Conservation (phyloP, 2,113 vertebrate genomes). For the Erythrocebus patas region DNA sequence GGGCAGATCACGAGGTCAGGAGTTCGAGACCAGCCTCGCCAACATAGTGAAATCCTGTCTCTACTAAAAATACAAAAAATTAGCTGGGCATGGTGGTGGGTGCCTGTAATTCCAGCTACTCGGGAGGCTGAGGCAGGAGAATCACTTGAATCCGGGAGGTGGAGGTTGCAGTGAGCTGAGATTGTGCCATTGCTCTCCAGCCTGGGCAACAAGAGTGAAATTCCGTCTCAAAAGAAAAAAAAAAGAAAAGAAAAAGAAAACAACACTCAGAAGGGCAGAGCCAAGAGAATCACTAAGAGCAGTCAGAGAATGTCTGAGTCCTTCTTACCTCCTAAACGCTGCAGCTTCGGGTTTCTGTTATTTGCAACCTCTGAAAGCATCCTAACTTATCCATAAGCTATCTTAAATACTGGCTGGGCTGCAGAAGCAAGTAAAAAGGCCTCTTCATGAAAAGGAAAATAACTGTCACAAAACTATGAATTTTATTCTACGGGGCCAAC, state of each 20-base stretch:
- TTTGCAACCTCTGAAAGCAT: background rate
- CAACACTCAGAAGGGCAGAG: background rate
- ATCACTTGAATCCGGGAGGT: too few species aligned
- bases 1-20: too few species aligned
- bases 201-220: too few species aligned
- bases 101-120: too few species aligned
- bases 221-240: background rate
- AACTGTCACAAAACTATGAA: background rate
- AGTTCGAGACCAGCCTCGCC: too few species aligned
- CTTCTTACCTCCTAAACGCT: background rate
- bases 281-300: background rate
- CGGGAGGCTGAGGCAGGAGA: too few species aligned
- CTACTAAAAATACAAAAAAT: too few species aligned
- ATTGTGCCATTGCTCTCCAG: too few species aligned
- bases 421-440: background rate
- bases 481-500: background rate
- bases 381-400: background rate
- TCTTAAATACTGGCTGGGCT: background rate
- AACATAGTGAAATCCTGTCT: too few species aligned
- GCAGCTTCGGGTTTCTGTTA: background rate
- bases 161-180: too few species aligned
- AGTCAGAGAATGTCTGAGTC: background rate
- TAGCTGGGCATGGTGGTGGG: rapidly evolving
- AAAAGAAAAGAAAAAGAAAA: background rate
- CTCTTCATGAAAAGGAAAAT: background rate